These are phyloP conservation scores for Micrasema minimum DNA, from an alignment of 1,140 invertebrate genomes.

Conservation along the genomic window DNA sequence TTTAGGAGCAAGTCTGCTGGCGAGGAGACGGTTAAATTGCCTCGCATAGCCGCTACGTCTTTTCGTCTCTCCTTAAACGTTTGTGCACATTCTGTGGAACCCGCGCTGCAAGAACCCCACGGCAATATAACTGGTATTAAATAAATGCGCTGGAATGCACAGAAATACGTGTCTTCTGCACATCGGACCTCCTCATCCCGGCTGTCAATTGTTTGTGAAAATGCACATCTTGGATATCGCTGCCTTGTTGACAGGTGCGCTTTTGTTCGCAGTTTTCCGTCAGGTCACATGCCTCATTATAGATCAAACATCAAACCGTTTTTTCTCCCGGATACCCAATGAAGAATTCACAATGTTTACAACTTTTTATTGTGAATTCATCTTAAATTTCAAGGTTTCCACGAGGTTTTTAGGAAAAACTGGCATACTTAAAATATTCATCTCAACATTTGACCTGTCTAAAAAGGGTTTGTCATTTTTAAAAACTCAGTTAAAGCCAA, in stretches of 20 bases:
- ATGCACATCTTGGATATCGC: constrained; percentile 4
- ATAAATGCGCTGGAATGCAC: constrained; percentile 15
- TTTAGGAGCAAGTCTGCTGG: neutral
- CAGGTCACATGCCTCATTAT: neutral
- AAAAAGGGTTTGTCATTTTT: no score
- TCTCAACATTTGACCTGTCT: no score
- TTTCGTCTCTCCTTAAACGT: constrained; percentile 35
- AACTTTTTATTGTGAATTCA: no score
- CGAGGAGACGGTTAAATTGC: constrained; percentile 27
- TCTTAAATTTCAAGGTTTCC: no score
- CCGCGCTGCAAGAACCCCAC: constrained; percentile 9
- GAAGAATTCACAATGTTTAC: no score
- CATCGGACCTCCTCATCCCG: neutral
- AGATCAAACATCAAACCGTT: no score
- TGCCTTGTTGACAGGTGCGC: constrained; percentile 13
- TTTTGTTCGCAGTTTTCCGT: constrained; percentile 15
- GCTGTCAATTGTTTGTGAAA: constrained; percentile 6
- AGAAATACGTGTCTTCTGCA: constrained; percentile 8
- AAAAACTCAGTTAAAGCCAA: neutral
- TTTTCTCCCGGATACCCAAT: no score
- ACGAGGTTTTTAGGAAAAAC: no score
- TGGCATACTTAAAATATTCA: no score
- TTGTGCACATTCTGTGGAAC: constrained; percentile 32
- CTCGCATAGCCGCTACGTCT: constrained; percentile 31
- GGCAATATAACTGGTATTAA: constrained; percentile 22